These are phyloP conservation scores for Malacoraja senta DNA, from an alignment of 2,797 vertebrate species.

Conservation along the genomic window DNA sequence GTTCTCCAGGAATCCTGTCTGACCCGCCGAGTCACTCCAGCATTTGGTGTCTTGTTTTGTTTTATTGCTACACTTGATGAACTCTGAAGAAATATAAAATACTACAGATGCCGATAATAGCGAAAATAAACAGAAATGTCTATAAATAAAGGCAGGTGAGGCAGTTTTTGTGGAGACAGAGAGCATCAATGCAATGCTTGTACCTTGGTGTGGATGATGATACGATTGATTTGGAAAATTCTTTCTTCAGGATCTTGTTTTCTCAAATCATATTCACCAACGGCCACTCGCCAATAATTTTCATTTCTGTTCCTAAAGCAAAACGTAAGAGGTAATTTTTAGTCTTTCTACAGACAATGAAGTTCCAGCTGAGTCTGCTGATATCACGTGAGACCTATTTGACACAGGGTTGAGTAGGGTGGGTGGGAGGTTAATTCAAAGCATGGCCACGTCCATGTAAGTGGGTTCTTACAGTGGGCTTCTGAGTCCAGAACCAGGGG, in stretches of 20 bases:
- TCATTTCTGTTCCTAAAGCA: slow-evolving; percentile 69
- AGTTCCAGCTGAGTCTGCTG: not conserved
- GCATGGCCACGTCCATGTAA: too few relatives aligned
- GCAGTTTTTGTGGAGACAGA: too few relatives aligned
- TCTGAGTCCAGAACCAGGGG: too few relatives aligned
- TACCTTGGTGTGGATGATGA: slow-evolving; percentile 87
- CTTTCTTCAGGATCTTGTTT: slow-evolving; percentile 64
- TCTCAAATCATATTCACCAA: slow-evolving; percentile 74
- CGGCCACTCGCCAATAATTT: slow-evolving; percentile 77
- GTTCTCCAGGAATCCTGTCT: too few relatives aligned
- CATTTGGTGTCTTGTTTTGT: too few relatives aligned
- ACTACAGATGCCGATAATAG: not conserved
- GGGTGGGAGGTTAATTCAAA: not conserved
- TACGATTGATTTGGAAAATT: slow-evolving; percentile 73
- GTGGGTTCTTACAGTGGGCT: too few relatives aligned
- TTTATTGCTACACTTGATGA: too few relatives aligned
- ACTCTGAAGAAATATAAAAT: too few relatives aligned
- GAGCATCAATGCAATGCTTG: not conserved
- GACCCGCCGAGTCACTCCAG: too few relatives aligned
- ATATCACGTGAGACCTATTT: not conserved
- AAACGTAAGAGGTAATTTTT: not conserved
- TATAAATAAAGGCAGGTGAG: too few relatives aligned
- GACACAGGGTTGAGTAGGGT: not conserved
- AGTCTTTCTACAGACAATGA: not conserved
- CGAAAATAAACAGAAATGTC: too few relatives aligned